phyloP scores from a whole-genome alignment of 2,888 invertebrate species.

The Drosophila robusta region DNA sequence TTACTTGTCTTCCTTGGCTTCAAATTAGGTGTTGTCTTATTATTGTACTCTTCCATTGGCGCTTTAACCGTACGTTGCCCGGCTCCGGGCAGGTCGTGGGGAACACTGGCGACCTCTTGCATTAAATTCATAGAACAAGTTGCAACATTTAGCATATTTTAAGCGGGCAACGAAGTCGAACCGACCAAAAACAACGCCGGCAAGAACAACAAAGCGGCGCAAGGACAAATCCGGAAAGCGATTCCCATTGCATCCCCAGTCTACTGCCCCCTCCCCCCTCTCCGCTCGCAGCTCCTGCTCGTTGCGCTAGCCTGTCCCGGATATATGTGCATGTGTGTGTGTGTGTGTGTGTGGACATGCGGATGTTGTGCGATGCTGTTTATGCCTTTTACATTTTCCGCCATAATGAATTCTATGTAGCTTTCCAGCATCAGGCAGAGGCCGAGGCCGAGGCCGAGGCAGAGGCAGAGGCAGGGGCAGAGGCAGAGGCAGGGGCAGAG shows the following conservation, averaged over 20 bases:
- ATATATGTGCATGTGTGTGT: constrained; percentile 28
- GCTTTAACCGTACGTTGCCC: background rate
- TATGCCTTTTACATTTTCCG: constrained; percentile 78
- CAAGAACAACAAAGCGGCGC: constrained; percentile 7
- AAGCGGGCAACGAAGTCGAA: constrained; percentile 53
- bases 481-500: background rate
- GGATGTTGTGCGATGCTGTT: constrained; percentile 77
- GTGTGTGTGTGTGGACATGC: constrained; percentile 47
- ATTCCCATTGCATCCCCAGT: background rate
- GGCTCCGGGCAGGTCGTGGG: background rate
- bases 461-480: background rate
- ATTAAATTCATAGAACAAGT: constrained; percentile 60
- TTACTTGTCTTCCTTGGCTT: too few species aligned
- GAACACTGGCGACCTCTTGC: background rate
- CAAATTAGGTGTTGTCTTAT: too few species aligned
- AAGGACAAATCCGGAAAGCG: constrained; percentile 23
- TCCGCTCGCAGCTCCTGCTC: constrained; percentile 3
- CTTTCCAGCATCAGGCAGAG: background rate
- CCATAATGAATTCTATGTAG: constrained; percentile 73
- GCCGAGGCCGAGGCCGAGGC: background rate
- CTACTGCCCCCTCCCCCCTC: background rate
- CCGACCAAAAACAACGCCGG: constrained; percentile 17
- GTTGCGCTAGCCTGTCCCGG: constrained; percentile 57
- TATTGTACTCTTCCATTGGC: too few species aligned
- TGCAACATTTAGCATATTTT: constrained; percentile 74